Base-by-base conservation (phyloP, 2,797 vertebrate species). In the Parauchenoglanis punctatus region DNA sequence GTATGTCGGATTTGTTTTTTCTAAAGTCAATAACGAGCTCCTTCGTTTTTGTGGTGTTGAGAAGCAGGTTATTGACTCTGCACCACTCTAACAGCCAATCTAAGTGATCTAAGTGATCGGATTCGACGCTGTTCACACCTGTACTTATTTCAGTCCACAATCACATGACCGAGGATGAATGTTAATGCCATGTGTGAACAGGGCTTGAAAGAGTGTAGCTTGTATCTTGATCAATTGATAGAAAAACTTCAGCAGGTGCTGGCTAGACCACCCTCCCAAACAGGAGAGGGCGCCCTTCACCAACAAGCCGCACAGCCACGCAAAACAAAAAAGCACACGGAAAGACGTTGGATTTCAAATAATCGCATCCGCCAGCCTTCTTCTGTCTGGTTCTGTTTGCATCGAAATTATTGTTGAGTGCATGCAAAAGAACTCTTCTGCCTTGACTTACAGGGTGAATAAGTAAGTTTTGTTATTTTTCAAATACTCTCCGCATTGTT, bases 291-390 rank as follows among this genome's bases (percentile, higher is more conserved):
- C 84, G 85, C 61, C 65, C 35, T 76, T 46, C 15, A 31, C 11
- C 12, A 0, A 1, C 10, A 54, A 10, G 17, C 40, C 0, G 28
- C 20, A 31, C 25, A 49, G 17, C 35, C 73, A 70, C 7, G 58
- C 52, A 83, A 49, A 75, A 31, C 52, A 72, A 87, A 25, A 83
- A 77, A 75, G 63, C 72, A 58, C n/a, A 49, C 81, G 75, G 58
- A 82, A 86, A 85, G 58, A 72, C 87, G 76, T 81, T 86, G 54
- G 75, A 78, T 89, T 91, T 91, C 89, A 90, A 91, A 91, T 88
- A 75, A 87, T 89, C 81, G 84, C 82, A 88, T 65, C 81, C 46
- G 81, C 76, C 87, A 85, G 88, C 67, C 76, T 59, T 6, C 56
- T 82, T 12, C 78, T 76, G 87, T 87, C 81, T 91, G 86, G 54